Percentiles rank a stretch among this genome's conserved stretches.
phyloP scores from a whole-genome alignment of 2,797 vertebrate genomes.

The Nyctalus aviator region DNA sequence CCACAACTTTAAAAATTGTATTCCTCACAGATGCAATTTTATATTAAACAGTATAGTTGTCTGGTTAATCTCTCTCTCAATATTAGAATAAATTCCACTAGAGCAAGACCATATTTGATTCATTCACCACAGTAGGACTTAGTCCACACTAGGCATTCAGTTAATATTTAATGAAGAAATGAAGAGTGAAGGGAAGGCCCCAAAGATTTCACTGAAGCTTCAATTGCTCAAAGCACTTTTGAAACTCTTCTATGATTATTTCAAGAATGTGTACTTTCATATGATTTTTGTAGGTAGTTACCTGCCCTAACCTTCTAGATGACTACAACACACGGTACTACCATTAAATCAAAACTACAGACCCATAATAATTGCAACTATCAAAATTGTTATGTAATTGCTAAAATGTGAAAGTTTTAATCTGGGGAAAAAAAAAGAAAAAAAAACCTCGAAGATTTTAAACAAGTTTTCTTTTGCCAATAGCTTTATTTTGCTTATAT shows the following conservation, averaged over 20 bases:
- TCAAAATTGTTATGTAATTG: slow-evolving; percentile 4
- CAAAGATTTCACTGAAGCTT: background rate
- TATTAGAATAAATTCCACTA: slow-evolving; percentile 3
- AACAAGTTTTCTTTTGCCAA: background rate
- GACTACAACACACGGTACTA: background rate
- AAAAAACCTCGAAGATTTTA: background rate
- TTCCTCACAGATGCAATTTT: background rate
- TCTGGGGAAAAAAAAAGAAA: too few relatives aligned
- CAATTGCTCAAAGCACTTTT: background rate
- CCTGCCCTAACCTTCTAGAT: background rate
- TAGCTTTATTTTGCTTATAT: background rate
- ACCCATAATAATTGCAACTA: background rate
- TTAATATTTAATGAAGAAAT: slow-evolving; percentile 1
- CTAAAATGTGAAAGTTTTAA: background rate
- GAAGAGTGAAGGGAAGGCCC: background rate
- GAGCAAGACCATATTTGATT: background rate
- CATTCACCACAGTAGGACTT: background rate
- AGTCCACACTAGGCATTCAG: background rate
- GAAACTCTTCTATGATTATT: background rate
- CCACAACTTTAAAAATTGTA: background rate
- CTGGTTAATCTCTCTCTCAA: background rate
- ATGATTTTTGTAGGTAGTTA: slow-evolving; percentile 5
- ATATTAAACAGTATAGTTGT: background rate
- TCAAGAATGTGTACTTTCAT: background rate
- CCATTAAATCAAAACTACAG: background rate